Percentiles rank a stretch among this genome's conserved stretches.
These are phyloP conservation scores for Carcharodon carcharias DNA, from an alignment of 2,797 vertebrate genomes.

Conservation along the genomic window DNA sequence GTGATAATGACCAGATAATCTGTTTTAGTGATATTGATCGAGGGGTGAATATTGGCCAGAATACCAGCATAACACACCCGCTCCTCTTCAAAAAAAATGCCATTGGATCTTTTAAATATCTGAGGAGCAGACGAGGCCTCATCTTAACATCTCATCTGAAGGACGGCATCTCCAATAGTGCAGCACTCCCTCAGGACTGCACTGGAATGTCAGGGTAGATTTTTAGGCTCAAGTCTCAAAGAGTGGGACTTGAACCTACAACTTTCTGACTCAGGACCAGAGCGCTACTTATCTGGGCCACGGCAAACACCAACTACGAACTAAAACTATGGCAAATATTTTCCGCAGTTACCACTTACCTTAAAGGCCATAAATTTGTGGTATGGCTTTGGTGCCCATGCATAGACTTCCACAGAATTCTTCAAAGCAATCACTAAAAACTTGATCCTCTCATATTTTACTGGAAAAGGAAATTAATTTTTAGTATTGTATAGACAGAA, in stretches of 20 bases:
- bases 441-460: constrained; percentile 86
- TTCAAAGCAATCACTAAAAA: constrained; percentile 84
- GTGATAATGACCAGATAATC: too few species aligned
- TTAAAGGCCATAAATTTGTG: constrained; percentile 91
- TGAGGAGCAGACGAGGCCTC: too few species aligned
- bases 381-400: constrained; percentile 84
- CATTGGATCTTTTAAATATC: neutral
- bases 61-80: neutral
- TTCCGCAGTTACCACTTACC: constrained; percentile 54
- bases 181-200: neutral
- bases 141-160: neutral
- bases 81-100: neutral
- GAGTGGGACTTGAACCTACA: neutral
- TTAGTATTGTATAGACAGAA: neutral
- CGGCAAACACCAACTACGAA: neutral
- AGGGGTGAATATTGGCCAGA: neutral
- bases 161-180: neutral
- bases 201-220: neutral
- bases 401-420: constrained; percentile 83
- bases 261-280: neutral
- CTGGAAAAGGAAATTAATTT: constrained; percentile 53
- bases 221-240: neutral
- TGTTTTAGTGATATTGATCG: neutral
- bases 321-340: neutral
- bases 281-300: neutral